Conservation (phyloP, 2,888 invertebrate species). For the Lathronympha strigana region DNA sequence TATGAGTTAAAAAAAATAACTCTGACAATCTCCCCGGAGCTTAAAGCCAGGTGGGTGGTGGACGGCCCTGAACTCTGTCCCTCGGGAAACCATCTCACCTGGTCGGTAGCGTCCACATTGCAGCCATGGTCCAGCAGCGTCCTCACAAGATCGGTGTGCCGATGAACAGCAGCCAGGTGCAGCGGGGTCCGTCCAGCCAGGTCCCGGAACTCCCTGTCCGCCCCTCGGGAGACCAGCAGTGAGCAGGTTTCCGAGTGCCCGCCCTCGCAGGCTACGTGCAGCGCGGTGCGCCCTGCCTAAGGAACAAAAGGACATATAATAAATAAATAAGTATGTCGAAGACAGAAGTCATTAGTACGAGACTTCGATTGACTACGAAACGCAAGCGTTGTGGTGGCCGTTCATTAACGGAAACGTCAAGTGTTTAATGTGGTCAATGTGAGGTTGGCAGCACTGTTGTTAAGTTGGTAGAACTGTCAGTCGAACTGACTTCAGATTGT, state of each 20-base stretch:
- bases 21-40: too few species aligned
- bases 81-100: conserved; percentile 59
- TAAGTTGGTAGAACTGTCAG: too few species aligned
- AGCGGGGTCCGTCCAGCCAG: conserved; percentile 89
- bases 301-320: too few species aligned
- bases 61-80: too few species aligned
- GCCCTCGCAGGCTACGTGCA: conserved; percentile 88
- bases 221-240: conserved; percentile 84
- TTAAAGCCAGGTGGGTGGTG: too few species aligned
- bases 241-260: conserved; percentile 86
- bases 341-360: neutral
- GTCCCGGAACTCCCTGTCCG: conserved; percentile 88
- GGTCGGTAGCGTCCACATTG: conserved; percentile 81
- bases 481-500: too few species aligned
- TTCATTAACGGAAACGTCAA: too few species aligned
- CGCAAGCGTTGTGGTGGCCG: too few species aligned
- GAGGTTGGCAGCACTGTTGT: too few species aligned
- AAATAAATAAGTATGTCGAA: neutral
- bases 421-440: too few species aligned
- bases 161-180: conserved; percentile 90
- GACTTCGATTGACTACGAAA: too few species aligned
- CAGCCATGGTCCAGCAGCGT: conserved; percentile 88
- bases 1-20: too few species aligned
- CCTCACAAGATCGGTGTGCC: conserved; percentile 89
- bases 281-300: conserved; percentile 83